A percentile compares a stretch with the other conserved stretches of the same genome.
Conservation (phyloP, 1,140 invertebrate genomes). For the Mercenaria mercenaria region DNA sequence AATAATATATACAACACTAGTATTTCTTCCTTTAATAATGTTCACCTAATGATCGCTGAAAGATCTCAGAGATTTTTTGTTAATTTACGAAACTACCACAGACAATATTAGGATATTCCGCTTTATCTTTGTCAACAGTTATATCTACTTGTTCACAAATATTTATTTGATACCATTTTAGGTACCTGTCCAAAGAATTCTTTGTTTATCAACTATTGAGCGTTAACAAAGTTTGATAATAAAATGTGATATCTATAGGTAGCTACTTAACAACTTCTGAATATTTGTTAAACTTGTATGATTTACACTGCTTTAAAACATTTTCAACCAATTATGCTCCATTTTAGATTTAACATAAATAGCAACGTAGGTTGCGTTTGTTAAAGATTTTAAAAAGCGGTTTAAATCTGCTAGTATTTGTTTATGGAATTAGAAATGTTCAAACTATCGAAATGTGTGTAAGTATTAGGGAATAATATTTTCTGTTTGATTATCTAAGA, state of each 20-base stretch:
- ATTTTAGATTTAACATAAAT: neutral
- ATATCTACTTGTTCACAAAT: constrained; percentile 36
- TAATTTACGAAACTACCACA: neutral
- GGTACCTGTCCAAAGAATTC: neutral
- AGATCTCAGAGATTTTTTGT: neutral
- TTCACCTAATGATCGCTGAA: too few species aligned
- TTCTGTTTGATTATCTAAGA: neutral
- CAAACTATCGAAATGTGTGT: neutral
- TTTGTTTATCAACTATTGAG: constrained; percentile 59
- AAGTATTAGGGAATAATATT: neutral
- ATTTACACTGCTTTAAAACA: neutral
- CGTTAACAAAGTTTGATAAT: constrained; percentile 54
- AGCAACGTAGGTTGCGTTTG: neutral
- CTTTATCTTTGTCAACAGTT: neutral
- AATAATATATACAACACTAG: too few species aligned
- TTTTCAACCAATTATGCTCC: constrained; percentile 15
- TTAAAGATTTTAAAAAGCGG: neutral
- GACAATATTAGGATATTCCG: neutral
- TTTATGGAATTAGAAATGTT: neutral
- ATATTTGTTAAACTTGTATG: constrained; percentile 18
- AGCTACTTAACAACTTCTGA: constrained; percentile 44
- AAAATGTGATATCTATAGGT: neutral
- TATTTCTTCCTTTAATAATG: too few species aligned
- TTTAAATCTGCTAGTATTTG: constrained; percentile 4
- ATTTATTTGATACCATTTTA: constrained; percentile 52